Evolutionary conservation across 2,113 vertebrate species (phyloP).

Genomic region (Mus musculus): DNA sequence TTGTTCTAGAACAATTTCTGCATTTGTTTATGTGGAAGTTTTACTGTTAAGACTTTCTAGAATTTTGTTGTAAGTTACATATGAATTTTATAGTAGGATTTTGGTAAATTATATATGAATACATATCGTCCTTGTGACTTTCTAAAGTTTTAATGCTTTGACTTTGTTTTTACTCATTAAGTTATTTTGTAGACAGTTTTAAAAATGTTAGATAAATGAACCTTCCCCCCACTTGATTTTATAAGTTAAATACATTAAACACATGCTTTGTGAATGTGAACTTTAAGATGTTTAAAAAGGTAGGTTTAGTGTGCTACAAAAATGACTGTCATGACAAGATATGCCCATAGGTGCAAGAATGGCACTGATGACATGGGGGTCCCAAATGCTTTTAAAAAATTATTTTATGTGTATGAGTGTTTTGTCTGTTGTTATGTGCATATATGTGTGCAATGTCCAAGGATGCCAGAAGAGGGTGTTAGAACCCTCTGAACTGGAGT

Average conservation of each 20-base stretch:
- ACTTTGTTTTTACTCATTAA: not conserved
- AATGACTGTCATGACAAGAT: not conserved
- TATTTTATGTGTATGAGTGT: not conserved
- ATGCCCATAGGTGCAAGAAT: not conserved
- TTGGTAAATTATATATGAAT: conserved; percentile 47
- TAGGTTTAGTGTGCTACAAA: not conserved
- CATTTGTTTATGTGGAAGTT: conserved; percentile 10
- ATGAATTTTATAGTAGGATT: not conserved
- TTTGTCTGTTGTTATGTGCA: not conserved
- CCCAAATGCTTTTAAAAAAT: not conserved
- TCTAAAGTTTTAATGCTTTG: conserved; percentile 26
- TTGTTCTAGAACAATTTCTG: not conserved
- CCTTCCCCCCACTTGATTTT: not conserved
- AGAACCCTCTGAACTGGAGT: not conserved
- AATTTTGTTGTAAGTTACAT: too few species aligned
- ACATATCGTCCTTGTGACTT: not conserved
- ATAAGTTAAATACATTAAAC: not conserved
- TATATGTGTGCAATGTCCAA: not conserved
- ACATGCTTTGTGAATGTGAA: not conserved
- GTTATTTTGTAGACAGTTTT: not conserved
- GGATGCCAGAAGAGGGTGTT: not conserved
- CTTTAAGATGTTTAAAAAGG: not conserved
- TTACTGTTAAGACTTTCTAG: not conserved
- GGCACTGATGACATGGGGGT: not conserved
- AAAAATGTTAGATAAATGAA: not conserved